Evolutionary conservation across 2,113 vertebrate genomes (phyloP), one percentile per base, ranked within the genome.

Genomic region (Brienomyrus brachyistius): DNA sequence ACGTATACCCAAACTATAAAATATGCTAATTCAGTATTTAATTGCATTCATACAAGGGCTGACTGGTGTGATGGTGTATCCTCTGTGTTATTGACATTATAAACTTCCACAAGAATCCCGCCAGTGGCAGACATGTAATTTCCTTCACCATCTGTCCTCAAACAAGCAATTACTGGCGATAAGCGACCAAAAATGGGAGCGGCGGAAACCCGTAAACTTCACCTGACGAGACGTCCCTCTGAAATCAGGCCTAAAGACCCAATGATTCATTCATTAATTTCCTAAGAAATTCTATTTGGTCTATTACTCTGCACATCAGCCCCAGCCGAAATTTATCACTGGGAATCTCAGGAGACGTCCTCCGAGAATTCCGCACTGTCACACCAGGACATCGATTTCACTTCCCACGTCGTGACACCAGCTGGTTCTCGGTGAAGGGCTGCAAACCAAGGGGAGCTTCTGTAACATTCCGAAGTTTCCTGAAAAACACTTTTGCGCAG

Each of bases 111-210:
- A 52, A 54, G 48, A 62, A 82, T 21, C 27, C 11, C 4, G 88
- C 50, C 62, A 80, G 50, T 35, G 70, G 70, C 70, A 80, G 40
- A 89, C 88, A 80, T 89, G 52, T 82, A 84, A 84, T 89, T 82
- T 89, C 74, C 88, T 83, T 59, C 77, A 54, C 88, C 77, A 89
- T 89, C 88, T 89, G 88, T 89, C 51, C 77, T 45, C 77, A 80
- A 89, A 70, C 88, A 19, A 50, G 48, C 88, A 89, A 89, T 89
- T 89, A 84, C 35, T 27, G 51, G 52, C 43, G 48, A 89, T 89
- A 56, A 89, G 77, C 11, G 23, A 51, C 19, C 31, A 59, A 54
- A 89, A 84, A 47, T 45, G 77, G 2, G 35, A 31, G 31, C 27
- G 51, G 31, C 51, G 21, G 77, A 10, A 13, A 84, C 48, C 31